Evolutionary conservation across 2,113 vertebrate genomes (phyloP).

Genomic region (Rhabdomys dilectus): DNA sequence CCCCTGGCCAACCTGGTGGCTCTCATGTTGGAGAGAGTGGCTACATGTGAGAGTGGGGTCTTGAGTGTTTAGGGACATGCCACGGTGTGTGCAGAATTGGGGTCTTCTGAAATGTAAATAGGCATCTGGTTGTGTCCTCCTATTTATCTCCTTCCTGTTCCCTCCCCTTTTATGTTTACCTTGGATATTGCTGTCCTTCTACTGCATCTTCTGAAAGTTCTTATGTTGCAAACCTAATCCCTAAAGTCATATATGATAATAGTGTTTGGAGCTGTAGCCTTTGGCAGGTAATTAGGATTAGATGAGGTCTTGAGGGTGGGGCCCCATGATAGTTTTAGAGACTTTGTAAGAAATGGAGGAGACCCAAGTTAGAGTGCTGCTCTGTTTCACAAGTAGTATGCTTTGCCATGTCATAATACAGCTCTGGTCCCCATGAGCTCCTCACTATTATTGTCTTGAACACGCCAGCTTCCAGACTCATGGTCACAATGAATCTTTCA

Average conservation of each 20-base stretch:
- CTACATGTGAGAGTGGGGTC: too few species aligned
- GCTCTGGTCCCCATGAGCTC: neutral
- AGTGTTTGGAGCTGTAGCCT: neutral
- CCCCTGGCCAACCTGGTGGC: neutral
- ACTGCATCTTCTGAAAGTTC: neutral
- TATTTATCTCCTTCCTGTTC: neutral
- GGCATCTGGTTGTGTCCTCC: neutral
- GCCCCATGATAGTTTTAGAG: neutral
- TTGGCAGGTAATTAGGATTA: neutral
- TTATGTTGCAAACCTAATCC: neutral
- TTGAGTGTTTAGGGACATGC: neutral
- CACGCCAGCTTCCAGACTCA: neutral
- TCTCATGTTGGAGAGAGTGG: neutral
- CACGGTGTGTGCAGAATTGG: neutral
- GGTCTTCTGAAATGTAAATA: neutral
- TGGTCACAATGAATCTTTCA: neutral
- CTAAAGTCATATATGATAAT: neutral
- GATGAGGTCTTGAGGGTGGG: neutral
- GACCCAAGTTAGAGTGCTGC: neutral
- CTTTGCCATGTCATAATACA: neutral
- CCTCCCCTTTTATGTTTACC: neutral
- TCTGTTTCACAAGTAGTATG: neutral
- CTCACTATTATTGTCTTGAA: neutral
- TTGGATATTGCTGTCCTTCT: neutral
- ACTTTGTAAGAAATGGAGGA: neutral